Evolutionary conservation across 2,888 invertebrate genomes (phyloP).

Genomic region (Harpalus rubripes): DNA sequence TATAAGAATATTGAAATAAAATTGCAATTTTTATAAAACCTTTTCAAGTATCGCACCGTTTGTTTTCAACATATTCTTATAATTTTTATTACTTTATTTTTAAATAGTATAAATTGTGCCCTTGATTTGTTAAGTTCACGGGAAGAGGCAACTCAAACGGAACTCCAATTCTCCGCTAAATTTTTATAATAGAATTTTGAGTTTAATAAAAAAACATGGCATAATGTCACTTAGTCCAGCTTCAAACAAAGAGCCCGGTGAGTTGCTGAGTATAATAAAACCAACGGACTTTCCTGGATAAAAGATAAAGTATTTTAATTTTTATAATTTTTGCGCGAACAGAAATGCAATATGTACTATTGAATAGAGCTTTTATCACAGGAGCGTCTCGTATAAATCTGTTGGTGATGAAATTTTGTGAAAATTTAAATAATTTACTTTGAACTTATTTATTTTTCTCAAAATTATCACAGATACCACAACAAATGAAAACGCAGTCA

Average conservation of each 20-base stretch:
- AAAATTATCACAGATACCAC: conserved; percentile 66
- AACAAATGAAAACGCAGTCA: conserved; percentile 62
- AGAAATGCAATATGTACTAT: conserved; percentile 17
- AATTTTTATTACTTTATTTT: conserved; percentile 67
- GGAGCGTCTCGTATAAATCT: conserved; percentile 26
- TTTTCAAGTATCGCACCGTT: conserved; percentile 62
- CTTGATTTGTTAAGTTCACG: conserved; percentile 73
- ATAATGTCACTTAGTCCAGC: conserved; percentile 18
- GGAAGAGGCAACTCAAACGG: conserved; percentile 54
- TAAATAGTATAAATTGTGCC: conserved; percentile 77
- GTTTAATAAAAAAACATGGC: conserved; percentile 25
- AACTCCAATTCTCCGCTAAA: conserved; percentile 21
- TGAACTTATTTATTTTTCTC: conserved; percentile 63
- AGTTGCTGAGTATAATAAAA: conserved; percentile 49
- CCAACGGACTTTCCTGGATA: conserved; percentile 35
- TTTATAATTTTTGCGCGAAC: conserved; percentile 21
- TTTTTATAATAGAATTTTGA: conserved; percentile 40
- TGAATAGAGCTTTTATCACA: conserved; percentile 31
- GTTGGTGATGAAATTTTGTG: conserved; percentile 63
- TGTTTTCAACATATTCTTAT: conserved; percentile 68
- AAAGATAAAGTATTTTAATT: conserved; percentile 32
- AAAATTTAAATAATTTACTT: conserved; percentile 63
- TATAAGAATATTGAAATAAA: conserved; percentile 66
- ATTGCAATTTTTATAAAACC: conserved; percentile 63
- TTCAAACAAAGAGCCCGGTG: conserved; percentile 33